Evolutionary conservation across 2,797 vertebrate species (phyloP), one percentile per base, ranked within the genome.

Genomic region (Epinephelus coioides): DNA sequence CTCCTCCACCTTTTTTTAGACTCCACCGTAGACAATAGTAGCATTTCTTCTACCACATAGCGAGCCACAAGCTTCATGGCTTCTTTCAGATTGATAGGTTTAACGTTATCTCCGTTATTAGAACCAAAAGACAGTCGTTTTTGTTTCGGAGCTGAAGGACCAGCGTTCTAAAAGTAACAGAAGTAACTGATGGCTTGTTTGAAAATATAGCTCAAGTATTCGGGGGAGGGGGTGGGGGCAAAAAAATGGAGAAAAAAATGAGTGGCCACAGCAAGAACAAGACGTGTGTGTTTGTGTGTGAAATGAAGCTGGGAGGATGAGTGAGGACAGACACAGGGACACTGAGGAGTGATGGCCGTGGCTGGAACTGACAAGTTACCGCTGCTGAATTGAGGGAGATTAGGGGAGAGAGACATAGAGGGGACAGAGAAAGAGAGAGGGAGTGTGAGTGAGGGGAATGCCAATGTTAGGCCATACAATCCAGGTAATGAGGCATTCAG

Each of bases 401-500:
- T 27, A 78, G 57, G 30, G 47, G 19, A 69, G 40, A 74, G 62
- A 67, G 69, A 72, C 19, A 30, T 4, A 43, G 30, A 40, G 14
- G 18, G 46, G 54, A 62, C 51, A 47, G 73, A 61, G 49, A 66
- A n/a, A 62, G 56, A 6, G 6, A 62, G 71, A 71, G 62, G 2
- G 53, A 73, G 74, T 6, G 53, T 54, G 47, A 51, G 80, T 83
- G 89, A 89, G 72, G 75, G 73, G 89, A 93, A 94, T 92, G 85
- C 86, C 88, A 87, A 85, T 90, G 81, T 67, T 82, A 75, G 82
- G 86, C 88, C 85, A 82, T 76, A 89, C 88, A 93, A 89, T 92
- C 87, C 82, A 92, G 89, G 91, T 94, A 93, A 95, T 95, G 90
- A 94, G 85, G 79, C 82, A 88, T 91, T 86, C 57, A 84, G 61